phyloP scores from a whole-genome alignment of 2,888 invertebrate species.

The Tribolium freemani region DNA sequence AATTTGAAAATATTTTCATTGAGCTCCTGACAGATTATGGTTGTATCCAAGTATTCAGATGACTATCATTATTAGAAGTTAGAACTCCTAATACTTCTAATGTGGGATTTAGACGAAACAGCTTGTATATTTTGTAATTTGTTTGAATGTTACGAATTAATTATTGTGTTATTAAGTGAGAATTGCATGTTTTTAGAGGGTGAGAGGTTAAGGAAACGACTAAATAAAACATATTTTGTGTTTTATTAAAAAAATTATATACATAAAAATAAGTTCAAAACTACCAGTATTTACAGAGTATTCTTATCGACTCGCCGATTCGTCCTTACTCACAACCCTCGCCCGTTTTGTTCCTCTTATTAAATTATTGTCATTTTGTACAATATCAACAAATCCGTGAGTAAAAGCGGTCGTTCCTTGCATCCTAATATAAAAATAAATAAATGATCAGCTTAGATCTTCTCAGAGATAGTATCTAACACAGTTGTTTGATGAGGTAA shows the following conservation, averaged over 20 bases:
- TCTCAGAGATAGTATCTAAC: conserved; percentile 60
- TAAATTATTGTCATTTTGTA: conserved; percentile 37
- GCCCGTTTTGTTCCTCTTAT: neutral
- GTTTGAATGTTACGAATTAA: too few species aligned
- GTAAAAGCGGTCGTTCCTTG: conserved; percentile 6
- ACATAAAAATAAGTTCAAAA: conserved; percentile 59
- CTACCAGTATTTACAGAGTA: conserved; percentile 59
- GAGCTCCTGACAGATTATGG: too few species aligned
- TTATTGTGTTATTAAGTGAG: too few species aligned
- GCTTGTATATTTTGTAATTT: too few species aligned
- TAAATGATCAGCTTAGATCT: conserved; percentile 43
- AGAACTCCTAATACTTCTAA: too few species aligned
- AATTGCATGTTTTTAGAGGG: too few species aligned
- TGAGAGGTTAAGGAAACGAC: neutral
- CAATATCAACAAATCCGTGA: conserved; percentile 24
- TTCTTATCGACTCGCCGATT: conserved; percentile 41
- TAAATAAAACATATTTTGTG: conserved; percentile 17
- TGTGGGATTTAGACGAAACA: too few species aligned
- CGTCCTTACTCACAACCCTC: conserved; percentile 5
- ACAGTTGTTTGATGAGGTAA: conserved; percentile 50
- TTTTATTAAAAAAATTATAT: conserved; percentile 59
- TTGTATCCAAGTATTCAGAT: too few species aligned
- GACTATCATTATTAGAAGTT: too few species aligned
- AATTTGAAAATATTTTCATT: too few species aligned
- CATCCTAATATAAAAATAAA: conserved; percentile 24